phyloP scores from a whole-genome alignment of 2,797 vertebrate genomes.

The Cygnus olor region DNA sequence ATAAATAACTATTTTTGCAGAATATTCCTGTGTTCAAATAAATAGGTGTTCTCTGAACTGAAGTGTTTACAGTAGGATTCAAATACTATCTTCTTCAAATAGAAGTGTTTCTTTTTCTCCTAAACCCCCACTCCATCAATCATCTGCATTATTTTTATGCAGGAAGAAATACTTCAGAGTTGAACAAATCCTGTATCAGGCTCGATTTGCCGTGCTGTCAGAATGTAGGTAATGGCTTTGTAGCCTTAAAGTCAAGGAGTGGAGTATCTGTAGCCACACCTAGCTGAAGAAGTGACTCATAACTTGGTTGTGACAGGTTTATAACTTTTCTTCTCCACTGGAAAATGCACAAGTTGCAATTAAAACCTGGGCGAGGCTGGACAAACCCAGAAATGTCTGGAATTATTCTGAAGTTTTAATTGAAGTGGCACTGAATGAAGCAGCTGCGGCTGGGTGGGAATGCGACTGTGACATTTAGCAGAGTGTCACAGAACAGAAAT shows the following conservation, averaged over 20 bases:
- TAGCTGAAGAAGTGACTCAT: background rate
- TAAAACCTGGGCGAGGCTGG: slow-evolving; percentile 51
- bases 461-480: background rate
- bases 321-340: background rate
- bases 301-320: background rate
- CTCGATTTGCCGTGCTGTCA: background rate
- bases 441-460: background rate
- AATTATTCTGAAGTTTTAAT: background rate
- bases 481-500: background rate
- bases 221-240: accelerated
- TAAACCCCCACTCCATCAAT: background rate
- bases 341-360: slow-evolving; percentile 3
- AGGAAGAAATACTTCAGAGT: background rate
- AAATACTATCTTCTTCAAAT: background rate
- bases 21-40: background rate
- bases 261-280: background rate
- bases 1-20: background rate
- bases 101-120: background rate
- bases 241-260: background rate
- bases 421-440: background rate
- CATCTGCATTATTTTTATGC: accelerated
- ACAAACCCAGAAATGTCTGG: slow-evolving; percentile 22
- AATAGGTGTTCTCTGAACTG: background rate
- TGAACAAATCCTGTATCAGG: background rate
- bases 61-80: background rate